Evolutionary conservation across 2,113 vertebrate species (phyloP).

Genomic region (Amblyornis subalaris): DNA sequence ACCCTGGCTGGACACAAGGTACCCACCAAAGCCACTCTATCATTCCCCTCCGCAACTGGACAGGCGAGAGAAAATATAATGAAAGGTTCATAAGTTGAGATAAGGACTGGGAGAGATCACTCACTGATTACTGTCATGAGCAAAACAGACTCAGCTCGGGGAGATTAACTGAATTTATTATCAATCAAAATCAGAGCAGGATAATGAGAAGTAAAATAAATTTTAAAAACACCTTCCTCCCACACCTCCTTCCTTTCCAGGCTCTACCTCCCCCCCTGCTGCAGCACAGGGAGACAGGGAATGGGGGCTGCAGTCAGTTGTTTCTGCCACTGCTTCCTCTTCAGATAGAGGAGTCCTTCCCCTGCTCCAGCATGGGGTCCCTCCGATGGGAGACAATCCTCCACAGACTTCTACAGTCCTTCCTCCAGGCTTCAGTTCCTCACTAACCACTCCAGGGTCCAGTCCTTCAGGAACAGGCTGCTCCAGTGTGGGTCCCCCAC

Average conservation of each 20-base stretch:
- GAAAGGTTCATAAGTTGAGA: background rate
- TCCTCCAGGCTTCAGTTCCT: background rate
- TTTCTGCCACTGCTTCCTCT: background rate
- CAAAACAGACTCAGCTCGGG: background rate
- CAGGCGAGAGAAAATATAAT: background rate
- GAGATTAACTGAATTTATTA: background rate
- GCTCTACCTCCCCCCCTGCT: background rate
- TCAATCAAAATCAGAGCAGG: background rate
- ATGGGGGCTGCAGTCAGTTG: no score
- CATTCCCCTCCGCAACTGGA: background rate
- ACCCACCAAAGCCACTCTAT: background rate
- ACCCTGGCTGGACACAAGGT: background rate
- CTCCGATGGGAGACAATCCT: background rate
- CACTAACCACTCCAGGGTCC: background rate
- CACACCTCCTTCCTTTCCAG: fast-evolving
- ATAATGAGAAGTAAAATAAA: background rate
- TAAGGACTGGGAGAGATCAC: background rate
- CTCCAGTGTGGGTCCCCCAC: background rate
- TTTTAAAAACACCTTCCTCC: background rate
- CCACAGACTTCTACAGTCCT: background rate
- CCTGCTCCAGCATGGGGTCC: fast-evolving
- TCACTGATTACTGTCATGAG: background rate
- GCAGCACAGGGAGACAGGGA: fast-evolving
- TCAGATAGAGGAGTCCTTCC: background rate
- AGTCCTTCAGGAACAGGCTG: background rate